Percentiles rank a stretch among this genome's conserved stretches.
Conservation (phyloP, 2,888 invertebrate genomes). For the Drosophila prostipennis region DNA sequence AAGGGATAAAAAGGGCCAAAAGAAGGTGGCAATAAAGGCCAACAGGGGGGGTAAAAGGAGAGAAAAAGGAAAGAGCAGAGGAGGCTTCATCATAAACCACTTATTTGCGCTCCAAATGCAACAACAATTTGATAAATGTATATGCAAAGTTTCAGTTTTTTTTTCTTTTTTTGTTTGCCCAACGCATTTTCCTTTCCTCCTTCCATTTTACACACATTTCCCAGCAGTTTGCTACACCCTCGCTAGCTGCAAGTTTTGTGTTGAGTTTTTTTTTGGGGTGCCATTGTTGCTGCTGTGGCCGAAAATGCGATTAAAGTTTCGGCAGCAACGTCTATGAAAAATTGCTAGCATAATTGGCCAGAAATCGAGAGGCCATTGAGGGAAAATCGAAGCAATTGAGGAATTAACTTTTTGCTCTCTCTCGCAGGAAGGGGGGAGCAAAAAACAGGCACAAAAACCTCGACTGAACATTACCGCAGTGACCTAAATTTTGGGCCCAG, state of each 20-base stretch:
- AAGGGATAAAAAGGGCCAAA: not conserved
- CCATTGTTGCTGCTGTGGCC: conserved; percentile 36
- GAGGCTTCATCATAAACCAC: conserved; percentile 75
- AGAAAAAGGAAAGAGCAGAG: not conserved
- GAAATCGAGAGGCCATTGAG: conserved; percentile 10
- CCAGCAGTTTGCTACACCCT: conserved; percentile 4
- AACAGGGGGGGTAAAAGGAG: not conserved
- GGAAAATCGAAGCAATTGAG: conserved; percentile 24
- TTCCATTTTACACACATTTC: not conserved
- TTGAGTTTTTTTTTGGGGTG: not conserved
- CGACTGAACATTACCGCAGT: conserved; percentile 77
- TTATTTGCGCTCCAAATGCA: conserved; percentile 79
- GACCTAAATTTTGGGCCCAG: conserved; percentile 63
- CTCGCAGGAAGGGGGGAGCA: too few species aligned
- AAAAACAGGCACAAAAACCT: conserved; percentile 39
- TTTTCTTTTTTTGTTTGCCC: conserved; percentile 30
- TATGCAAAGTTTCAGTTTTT: conserved; percentile 44
- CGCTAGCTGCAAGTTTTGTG: conserved; percentile 30
- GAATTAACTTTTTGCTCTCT: conserved; percentile 1
- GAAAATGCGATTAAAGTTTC: conserved; percentile 40
- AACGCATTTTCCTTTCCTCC: conserved; percentile 19
- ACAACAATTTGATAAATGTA: conserved; percentile 72
- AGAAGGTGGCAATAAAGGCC: not conserved
- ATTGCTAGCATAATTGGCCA: conserved; percentile 31
- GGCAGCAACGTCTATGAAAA: conserved; percentile 34